These are phyloP conservation scores for Aquatica leii DNA, from an alignment of 2,888 invertebrate genomes.

Conservation along the genomic window DNA sequence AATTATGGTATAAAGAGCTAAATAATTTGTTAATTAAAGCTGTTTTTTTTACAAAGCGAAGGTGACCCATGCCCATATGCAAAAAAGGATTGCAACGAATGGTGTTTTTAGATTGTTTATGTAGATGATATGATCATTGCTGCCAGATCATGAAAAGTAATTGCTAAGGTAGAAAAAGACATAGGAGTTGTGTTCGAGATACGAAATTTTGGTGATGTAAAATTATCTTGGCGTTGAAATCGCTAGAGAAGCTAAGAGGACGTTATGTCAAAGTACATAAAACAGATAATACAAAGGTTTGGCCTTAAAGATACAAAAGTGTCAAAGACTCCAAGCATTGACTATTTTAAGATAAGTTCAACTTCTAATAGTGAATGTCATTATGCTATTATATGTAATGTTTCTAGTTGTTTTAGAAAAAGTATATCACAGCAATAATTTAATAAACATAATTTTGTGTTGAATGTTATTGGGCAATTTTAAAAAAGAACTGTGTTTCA, in stretches of 20 bases:
- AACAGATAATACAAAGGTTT: too few species aligned
- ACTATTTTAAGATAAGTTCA: neutral
- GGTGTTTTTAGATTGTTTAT: neutral
- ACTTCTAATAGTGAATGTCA: neutral
- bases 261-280: too few species aligned
- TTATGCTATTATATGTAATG: too few species aligned
- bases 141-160: neutral
- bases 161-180: too few species aligned
- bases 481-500: too few species aligned
- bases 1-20: constrained; percentile 42
- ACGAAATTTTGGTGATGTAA: neutral
- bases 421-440: too few species aligned
- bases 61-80: too few species aligned
- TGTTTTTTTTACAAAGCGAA: constrained; percentile 14
- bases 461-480: too few species aligned
- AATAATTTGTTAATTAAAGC: too few species aligned
- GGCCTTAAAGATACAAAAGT: constrained; percentile 11
- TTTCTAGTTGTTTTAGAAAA: too few species aligned
- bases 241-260: too few species aligned
- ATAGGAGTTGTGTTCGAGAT: neutral
- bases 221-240: neutral
- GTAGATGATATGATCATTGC: neutral
- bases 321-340: neutral
- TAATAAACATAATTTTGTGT: too few species aligned
- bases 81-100: neutral